Evolutionary conservation across 2,113 vertebrate genomes (phyloP), one percentile per base, ranked within the genome.

Genomic region (Apteryx mantelli): DNA sequence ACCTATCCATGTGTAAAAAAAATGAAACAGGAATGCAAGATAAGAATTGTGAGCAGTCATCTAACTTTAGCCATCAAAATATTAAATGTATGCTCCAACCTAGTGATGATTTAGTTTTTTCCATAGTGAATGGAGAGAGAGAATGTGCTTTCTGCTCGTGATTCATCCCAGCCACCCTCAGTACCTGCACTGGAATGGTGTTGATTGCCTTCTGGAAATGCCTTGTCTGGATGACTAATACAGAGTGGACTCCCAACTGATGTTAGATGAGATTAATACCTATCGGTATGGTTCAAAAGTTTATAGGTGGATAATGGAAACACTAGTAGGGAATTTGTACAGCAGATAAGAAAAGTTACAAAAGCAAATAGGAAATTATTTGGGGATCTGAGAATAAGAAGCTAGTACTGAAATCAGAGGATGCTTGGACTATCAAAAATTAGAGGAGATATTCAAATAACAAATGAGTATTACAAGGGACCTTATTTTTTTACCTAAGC

Each of bases 181-280:
- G 0, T 65, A 12, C 25, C 18, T 25, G 11, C 12, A 3, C 24
- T 46, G 48, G 73, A 46, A 16, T n/a, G 32, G 44, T 46, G 5
- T 30, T 10, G 28, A 26, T 61, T 89, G 78, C 32, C 34, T 20
- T 77, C 48, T 81, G 48, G 20, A 69, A 91, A 52, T 4, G 6
- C 64, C 32, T 60, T 70, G 36, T 13, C 17, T 32, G n/a, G 61
- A 25, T 69, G 74, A 22, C 30, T 68, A 22, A 34, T 15, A 19
- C 11, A 11, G 60, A 48, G 22, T 34, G 26, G 36, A 4, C 25
- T 19, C 36, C 24, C 66, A 71, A 0, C 12, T 53, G 0, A 0
- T 21, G 68, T 75, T 63, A 10, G 5, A 0, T 52, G 50, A 40
- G 34, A 8, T 71, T 53, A n/a, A 15, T 34, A 46, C 34, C 65